These are phyloP conservation scores for Gonatopus flavifemur DNA, from an alignment of 1,140 invertebrate species.

Conservation along the genomic window DNA sequence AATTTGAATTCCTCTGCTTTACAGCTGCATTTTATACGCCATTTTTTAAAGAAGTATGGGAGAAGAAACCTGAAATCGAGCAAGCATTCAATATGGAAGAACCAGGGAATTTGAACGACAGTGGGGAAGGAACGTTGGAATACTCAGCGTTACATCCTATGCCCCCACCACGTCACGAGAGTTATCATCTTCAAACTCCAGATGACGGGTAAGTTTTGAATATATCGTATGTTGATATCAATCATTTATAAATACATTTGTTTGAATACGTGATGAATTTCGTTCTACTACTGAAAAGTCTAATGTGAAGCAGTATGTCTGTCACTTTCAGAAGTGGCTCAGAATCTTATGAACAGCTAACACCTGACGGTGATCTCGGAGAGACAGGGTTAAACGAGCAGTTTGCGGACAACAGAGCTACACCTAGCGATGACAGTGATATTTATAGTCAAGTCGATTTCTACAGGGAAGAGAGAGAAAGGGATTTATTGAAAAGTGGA, in stretches of 20 bases:
- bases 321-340: constrained; percentile 69
- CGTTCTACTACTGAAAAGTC: constrained; percentile 37
- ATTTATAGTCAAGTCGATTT: constrained; percentile 67
- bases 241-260: too few relatives aligned
- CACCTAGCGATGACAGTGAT: constrained; percentile 70
- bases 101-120: constrained; percentile 65
- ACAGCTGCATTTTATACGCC: constrained; percentile 91
- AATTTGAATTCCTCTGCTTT: constrained; percentile 35
- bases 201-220: constrained; percentile 63
- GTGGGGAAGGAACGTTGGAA: constrained; percentile 71
- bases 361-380: constrained; percentile 61
- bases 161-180: constrained; percentile 72
- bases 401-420: constrained; percentile 53
- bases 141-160: constrained; percentile 65
- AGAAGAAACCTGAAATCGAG: constrained; percentile 93
- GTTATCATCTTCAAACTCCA: constrained; percentile 66
- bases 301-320: constrained; percentile 59
- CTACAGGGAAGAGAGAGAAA: constrained; percentile 53
- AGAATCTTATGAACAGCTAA: constrained; percentile 82
- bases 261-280: too few relatives aligned
- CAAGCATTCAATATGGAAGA: constrained; percentile 90
- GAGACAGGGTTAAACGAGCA: constrained; percentile 57
- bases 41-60: constrained; percentile 95
- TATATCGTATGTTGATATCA: background rate
- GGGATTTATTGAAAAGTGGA: constrained; percentile 46